A percentile compares a stretch with the other conserved stretches of the same genome.
phyloP scores from a whole-genome alignment of 2,113 vertebrate species.

The Ardeotis arabs region DNA sequence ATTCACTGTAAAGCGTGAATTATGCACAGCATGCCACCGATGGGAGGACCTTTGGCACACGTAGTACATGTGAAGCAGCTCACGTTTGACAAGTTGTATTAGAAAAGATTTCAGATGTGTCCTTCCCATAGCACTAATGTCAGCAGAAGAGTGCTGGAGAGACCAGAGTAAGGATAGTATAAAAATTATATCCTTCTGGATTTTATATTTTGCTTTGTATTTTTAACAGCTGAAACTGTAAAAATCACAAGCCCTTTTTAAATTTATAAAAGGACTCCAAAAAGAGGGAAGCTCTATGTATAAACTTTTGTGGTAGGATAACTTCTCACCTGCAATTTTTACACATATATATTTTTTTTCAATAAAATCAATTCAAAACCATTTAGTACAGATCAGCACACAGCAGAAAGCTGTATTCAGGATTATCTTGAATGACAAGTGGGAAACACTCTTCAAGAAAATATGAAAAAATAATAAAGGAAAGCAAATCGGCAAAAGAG shows the following conservation, averaged over 20 bases:
- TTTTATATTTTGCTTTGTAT: not conserved
- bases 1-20: not conserved
- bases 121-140: not conserved
- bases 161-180: not conserved
- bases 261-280: not conserved
- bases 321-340: not conserved
- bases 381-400: not conserved
- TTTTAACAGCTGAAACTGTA: not conserved
- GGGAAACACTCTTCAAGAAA: not conserved
- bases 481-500: not conserved
- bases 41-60: not conserved
- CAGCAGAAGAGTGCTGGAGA: not conserved
- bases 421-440: not conserved
- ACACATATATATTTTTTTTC: not conserved
- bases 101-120: not conserved
- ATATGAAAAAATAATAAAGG: not conserved
- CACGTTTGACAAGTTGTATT: not conserved
- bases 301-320: not conserved
- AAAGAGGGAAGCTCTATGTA: not conserved
- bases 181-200: not conserved
- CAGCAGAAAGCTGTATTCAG: not conserved
- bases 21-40: rapidly evolving
- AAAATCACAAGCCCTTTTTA: not conserved
- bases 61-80: not conserved
- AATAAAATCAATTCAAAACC: not conserved